phyloP scores from a whole-genome alignment of 1,140 invertebrate species.

The Euura saliciscinereae region DNA sequence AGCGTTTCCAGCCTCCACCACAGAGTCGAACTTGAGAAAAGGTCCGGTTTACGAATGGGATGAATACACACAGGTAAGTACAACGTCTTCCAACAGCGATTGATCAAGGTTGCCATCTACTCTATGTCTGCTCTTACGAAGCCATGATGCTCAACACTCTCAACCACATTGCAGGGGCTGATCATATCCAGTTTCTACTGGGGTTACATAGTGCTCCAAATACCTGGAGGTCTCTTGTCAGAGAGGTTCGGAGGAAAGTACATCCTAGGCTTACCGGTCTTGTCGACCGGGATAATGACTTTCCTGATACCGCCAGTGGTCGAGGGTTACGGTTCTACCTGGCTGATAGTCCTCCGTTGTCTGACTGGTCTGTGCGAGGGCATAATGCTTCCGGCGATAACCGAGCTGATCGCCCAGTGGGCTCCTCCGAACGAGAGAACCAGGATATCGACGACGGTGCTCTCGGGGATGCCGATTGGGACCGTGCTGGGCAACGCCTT shows the following conservation, averaged over 20 bases:
- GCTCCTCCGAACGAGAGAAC: conserved; percentile 70
- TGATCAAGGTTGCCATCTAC: too few species aligned
- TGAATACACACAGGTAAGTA: conserved; percentile 60
- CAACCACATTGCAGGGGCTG: conserved; percentile 35
- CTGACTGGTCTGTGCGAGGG: neutral
- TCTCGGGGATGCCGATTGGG: conserved; percentile 53
- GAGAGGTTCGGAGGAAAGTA: conserved; percentile 61
- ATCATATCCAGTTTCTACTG: conserved; percentile 39
- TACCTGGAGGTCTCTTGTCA: conserved; percentile 57
- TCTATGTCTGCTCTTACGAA: conserved; percentile 33
- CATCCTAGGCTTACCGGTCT: conserved; percentile 59
- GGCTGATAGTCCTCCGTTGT: neutral
- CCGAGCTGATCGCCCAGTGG: conserved; percentile 68
- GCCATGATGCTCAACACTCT: conserved; percentile 32
- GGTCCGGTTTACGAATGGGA: conserved; percentile 64
- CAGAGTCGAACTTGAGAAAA: too few species aligned
- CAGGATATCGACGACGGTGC: conserved; percentile 70
- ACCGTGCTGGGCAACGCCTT: conserved; percentile 21
- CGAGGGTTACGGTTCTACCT: neutral
- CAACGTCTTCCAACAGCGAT: neutral
- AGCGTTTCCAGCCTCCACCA: too few species aligned
- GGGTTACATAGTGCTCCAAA: conserved; percentile 31
- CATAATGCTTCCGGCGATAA: too few species aligned
- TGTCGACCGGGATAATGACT: conserved; percentile 56
- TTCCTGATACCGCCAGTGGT: too few species aligned